Conservation (phyloP, 2,113 vertebrate species). For the Delphinapterus leucas region DNA sequence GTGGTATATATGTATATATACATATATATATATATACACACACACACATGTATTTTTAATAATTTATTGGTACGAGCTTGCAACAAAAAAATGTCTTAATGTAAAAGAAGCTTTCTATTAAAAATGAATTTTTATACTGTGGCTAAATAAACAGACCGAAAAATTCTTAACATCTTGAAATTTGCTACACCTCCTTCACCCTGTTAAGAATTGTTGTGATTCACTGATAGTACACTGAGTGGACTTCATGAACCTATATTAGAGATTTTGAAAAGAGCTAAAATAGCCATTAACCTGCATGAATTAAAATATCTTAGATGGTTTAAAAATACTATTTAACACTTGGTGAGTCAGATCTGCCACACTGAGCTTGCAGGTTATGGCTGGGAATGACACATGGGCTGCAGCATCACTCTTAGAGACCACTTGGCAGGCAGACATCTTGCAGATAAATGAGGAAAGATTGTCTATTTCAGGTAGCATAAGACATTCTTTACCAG, state of each 20-base stretch:
- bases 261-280: neutral
- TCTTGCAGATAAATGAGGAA: constrained; percentile 60
- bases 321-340: constrained; percentile 22
- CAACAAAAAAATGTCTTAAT: neutral
- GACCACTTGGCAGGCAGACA: constrained; percentile 57
- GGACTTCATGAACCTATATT: neutral
- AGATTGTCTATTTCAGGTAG: constrained; percentile 70
- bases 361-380: neutral
- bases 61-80: neutral
- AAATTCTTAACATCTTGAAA: neutral
- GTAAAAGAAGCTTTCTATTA: neutral
- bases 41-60: neutral
- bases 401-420: neutral
- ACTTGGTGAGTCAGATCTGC: constrained; percentile 45
- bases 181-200: neutral
- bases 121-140: neutral
- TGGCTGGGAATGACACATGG: neutral
- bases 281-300: neutral
- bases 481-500: constrained; percentile 49
- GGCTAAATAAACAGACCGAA: neutral
- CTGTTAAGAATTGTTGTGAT: neutral
- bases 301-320: constrained; percentile 4
- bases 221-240: neutral
- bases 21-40: too few relatives aligned
- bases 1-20: neutral